phyloP scores from a whole-genome alignment of 2,797 vertebrate species.

The Micrastur ruficollis region DNA sequence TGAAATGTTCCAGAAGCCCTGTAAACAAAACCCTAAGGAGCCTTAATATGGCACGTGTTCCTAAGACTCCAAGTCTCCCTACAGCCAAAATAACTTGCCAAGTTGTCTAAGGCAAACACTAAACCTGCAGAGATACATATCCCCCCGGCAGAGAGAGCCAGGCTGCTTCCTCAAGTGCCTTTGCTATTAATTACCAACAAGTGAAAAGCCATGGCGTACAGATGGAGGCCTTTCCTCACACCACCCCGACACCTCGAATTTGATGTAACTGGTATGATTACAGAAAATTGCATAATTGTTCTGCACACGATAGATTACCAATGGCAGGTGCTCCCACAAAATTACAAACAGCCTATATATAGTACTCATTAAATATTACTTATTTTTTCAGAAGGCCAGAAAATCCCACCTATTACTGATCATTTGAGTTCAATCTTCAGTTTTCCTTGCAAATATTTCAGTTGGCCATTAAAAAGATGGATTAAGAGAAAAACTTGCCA shows the following conservation, averaged over 20 bases:
- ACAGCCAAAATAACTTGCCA: neutral
- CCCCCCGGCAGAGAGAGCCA: neutral
- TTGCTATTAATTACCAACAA: neutral
- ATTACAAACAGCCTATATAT: neutral
- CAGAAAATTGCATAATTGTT: neutral
- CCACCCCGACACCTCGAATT: neutral
- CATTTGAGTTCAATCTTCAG: neutral
- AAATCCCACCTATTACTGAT: neutral
- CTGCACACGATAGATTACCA: neutral
- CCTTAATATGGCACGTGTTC: neutral
- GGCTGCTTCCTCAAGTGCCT: neutral
- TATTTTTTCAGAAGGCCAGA: neutral
- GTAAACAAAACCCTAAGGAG: neutral
- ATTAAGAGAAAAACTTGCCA: neutral
- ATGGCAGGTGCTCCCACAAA: neutral
- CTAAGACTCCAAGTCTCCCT: neutral
- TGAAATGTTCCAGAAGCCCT: constrained; percentile 4
- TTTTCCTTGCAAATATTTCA: neutral
- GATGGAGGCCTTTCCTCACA: neutral
- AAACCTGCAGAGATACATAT: neutral
- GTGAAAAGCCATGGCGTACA: neutral
- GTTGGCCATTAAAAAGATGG: neutral
- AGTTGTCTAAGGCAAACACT: neutral
- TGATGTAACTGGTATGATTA: neutral
- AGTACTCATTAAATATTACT: neutral